Evolutionary conservation across 2,888 invertebrate genomes (phyloP).

Genomic region (Agrilus biguttatus): DNA sequence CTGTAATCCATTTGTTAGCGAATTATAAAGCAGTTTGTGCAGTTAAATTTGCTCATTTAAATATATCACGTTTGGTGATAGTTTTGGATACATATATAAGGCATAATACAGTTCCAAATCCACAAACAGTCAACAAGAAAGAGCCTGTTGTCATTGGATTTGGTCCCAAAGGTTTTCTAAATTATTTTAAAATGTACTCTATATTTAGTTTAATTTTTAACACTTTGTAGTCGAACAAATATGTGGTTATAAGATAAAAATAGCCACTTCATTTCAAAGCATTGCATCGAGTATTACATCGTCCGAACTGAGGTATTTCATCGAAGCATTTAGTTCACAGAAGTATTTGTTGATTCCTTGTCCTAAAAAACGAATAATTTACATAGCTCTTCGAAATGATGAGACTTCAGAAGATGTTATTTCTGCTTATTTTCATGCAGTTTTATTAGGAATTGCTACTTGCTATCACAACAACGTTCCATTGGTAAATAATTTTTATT

Average conservation of each 20-base stretch:
- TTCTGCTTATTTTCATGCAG: conserved; percentile 54
- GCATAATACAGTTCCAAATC: conserved; percentile 43
- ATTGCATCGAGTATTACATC: conserved; percentile 16
- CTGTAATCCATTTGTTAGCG: conserved; percentile 65
- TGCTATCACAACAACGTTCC: conserved; percentile 23
- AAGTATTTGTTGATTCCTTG: conserved; percentile 42
- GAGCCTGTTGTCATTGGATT: conserved; percentile 55
- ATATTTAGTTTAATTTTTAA: conserved; percentile 1
- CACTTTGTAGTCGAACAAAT: conserved; percentile 37
- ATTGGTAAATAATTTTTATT: conserved; percentile 16
- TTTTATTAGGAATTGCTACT: conserved; percentile 35
- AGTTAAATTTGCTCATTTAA: conserved; percentile 66
- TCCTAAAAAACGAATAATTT: conserved; percentile 32
- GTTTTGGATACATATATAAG: conserved; percentile 53
- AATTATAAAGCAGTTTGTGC: conserved; percentile 80
- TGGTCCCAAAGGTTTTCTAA: conserved; percentile 27
- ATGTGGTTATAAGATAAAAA: conserved; percentile 46
- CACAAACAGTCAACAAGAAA: conserved; percentile 48
- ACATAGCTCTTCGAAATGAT: conserved; percentile 40
- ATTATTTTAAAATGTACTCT: conserved; percentile 9
- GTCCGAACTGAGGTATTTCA: conserved; percentile 28
- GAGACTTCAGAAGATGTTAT: conserved; percentile 41
- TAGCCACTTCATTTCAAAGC: conserved; percentile 41
- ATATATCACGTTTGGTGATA: conserved; percentile 61
- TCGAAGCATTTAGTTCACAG: conserved; percentile 32